Evolutionary conservation across 2,113 vertebrate genomes (phyloP).

Genomic region (Xerus inauris): DNA sequence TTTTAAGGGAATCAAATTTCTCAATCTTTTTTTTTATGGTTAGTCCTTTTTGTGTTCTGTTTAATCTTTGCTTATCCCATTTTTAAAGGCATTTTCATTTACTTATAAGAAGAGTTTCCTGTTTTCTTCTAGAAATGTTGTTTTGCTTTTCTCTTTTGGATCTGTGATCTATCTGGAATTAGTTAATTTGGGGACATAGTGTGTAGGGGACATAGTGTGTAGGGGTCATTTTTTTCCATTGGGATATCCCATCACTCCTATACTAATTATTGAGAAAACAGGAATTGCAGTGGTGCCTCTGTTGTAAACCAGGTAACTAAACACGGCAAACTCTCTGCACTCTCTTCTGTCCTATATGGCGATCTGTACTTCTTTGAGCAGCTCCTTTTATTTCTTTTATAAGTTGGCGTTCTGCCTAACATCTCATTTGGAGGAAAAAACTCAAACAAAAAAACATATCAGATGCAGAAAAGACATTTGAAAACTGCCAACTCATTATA

Average conservation of each 20-base stretch:
- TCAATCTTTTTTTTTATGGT: not conserved
- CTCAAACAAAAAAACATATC: not conserved
- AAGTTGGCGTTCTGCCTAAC: not conserved
- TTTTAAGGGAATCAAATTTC: not conserved
- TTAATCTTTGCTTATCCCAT: not conserved
- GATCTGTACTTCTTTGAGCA: not conserved
- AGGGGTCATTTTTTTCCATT: not conserved
- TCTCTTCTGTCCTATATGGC: not conserved
- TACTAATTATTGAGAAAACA: not conserved
- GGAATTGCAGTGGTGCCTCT: not conserved
- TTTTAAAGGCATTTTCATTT: not conserved
- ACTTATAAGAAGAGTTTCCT: not conserved
- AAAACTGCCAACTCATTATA: not conserved
- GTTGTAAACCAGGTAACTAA: not conserved
- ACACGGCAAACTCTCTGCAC: not conserved
- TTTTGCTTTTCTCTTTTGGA: not conserved
- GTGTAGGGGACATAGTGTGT: too few species aligned
- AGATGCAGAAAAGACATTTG: not conserved
- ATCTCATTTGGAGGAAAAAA: not conserved
- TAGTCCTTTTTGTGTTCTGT: not conserved
- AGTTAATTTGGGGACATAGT: not conserved
- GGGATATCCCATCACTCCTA: not conserved
- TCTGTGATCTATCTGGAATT: not conserved
- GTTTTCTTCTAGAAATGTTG: not conserved
- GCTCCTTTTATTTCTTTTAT: not conserved